Evolutionary conservation across 1,140 invertebrate genomes (phyloP), one percentile per base, ranked within the genome.

Genomic region (Notospermus geniculatus): DNA sequence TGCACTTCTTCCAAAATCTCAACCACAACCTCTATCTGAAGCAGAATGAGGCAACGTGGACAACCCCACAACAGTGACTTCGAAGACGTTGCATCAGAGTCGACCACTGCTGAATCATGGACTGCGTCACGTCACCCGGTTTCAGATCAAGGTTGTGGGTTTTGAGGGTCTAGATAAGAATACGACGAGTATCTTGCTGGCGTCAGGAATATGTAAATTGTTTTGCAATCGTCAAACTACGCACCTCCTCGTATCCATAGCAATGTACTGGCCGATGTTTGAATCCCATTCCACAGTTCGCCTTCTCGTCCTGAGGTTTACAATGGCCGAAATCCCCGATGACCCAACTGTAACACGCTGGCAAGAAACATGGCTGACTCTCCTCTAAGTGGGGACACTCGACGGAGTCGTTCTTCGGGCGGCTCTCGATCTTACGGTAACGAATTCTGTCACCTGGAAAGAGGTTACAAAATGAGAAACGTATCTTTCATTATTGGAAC

Each of bases 351-450:
- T 84, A 85, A 61, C 87, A 88, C 11, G 85, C 82, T 11, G 86
- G 83, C 1, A 85, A 83, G 2, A 82, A 80, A 68, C 87, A 88
- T 0, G 84, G 81, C 39, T 87, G 83, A 29, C 86, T 86, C 71
- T 88, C 87, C 60, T 83, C 83, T 7, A 87, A 72, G 15, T 86
- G 84, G 0, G 85, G 85, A 66, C 87, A 89, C n/a, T 83, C 80
- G 0, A 83, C 77, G 2, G 87, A 87, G 2, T 82, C 80, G 0
- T 83, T 79, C 13, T 84, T 85, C 0, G 86, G 84, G 2, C 83
- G 82, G 23, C 84, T 83, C 9, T 84, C 74, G 0, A 87, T 83
- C 7, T 83, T 81, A 7, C 87, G 78, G 5, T 81, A 81, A 28
- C 87, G 79, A 22, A 84, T 83, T 36, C 86, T 81, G 67, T 84